These are phyloP conservation scores for Macropis europaea DNA, from an alignment of 2,888 invertebrate genomes.

Conservation along the genomic window DNA sequence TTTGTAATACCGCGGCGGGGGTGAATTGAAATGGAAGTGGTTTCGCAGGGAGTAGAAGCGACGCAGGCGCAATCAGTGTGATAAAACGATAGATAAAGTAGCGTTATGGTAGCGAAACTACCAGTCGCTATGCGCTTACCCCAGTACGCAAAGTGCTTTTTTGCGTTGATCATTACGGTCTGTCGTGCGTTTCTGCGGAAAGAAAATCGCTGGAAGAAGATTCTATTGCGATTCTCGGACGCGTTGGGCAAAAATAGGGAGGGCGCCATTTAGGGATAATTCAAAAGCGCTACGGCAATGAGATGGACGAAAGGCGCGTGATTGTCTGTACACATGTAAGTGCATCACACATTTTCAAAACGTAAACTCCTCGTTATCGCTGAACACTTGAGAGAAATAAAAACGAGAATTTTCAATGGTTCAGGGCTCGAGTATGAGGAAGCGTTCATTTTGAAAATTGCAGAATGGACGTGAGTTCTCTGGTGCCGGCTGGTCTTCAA, in stretches of 20 bases:
- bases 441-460: not conserved
- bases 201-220: slow-evolving; percentile 13
- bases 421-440: too few relatives aligned
- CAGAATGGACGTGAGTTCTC: slow-evolving; percentile 75
- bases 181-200: slow-evolving; percentile 6
- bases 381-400: not conserved
- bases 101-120: slow-evolving; percentile 45
- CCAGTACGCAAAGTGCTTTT: slow-evolving; percentile 54
- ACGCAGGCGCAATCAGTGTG: slow-evolving; percentile 58
- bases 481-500: slow-evolving; percentile 75
- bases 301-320: slow-evolving; percentile 64
- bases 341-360: not conserved
- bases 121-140: slow-evolving; percentile 63
- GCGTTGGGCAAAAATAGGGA: not conserved
- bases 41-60: not conserved
- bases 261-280: not conserved
- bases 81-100: slow-evolving; percentile 55
- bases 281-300: slow-evolving; percentile 55
- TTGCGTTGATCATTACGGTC: slow-evolving; percentile 53
- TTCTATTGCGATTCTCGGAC: slow-evolving; percentile 11
- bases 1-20: not conserved
- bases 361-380: not conserved
- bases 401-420: too few relatives aligned
- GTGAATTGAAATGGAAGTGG: not conserved
- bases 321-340: slow-evolving; percentile 61